Percentiles rank a stretch among this genome's conserved stretches.
These are phyloP conservation scores for Tachypleus tridentatus DNA, from an alignment of 1,140 invertebrate species.

Conservation along the genomic window DNA sequence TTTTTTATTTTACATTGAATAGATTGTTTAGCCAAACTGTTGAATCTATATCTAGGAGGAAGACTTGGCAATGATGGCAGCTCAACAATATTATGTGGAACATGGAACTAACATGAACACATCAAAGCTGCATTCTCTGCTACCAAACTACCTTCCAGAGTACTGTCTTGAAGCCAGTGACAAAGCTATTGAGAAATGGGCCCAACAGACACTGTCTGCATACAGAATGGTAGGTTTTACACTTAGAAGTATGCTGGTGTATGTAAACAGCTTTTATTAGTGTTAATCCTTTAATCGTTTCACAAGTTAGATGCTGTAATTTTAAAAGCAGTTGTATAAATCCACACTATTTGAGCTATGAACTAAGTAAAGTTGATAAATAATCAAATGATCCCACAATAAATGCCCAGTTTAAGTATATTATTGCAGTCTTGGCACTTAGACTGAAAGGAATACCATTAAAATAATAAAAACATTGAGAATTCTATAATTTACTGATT, in stretches of 20 bases:
- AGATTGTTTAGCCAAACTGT: too few species aligned
- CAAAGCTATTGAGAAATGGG: conserved; percentile 81
- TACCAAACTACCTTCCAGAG: conserved; percentile 95
- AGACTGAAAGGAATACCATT: too few species aligned
- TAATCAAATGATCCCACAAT: too few species aligned
- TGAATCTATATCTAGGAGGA: conserved; percentile 55
- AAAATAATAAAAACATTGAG: too few species aligned
- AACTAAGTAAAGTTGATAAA: neutral
- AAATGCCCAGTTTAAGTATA: too few species aligned
- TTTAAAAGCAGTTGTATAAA: too few species aligned
- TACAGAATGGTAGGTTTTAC: conserved; percentile 62
- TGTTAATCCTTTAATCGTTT: too few species aligned
- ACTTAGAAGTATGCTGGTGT: neutral
- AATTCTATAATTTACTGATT: too few species aligned
- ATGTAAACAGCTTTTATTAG: too few species aligned
- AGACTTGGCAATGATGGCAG: conserved; percentile 95
- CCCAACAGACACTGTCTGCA: conserved; percentile 71
- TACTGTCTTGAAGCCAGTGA: conserved; percentile 75
- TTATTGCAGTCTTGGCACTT: too few species aligned
- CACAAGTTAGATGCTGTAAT: too few species aligned
- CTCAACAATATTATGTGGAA: conserved; percentile 98
- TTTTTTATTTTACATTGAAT: conserved; percentile 25
- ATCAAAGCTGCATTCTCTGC: conserved; percentile 71
- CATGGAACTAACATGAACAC: conserved; percentile 77
- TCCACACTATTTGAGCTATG: neutral